Conservation (phyloP, 2,888 invertebrate species). For the Nineta flava region DNA sequence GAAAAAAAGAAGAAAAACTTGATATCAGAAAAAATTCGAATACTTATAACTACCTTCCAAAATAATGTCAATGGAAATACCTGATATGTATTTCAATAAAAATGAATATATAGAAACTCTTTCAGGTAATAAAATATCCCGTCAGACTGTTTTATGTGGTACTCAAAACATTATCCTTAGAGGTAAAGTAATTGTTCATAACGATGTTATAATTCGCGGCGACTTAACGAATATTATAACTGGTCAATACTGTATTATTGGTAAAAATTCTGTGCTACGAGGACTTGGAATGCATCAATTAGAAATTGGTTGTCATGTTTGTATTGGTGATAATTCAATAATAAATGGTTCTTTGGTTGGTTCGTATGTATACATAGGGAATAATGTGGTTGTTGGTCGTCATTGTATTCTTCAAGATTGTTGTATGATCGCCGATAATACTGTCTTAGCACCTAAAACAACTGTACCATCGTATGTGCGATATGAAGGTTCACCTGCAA, state of each 20-base stretch:
- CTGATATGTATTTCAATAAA: constrained; percentile 76
- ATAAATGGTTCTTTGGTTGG: constrained; percentile 91
- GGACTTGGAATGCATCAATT: constrained; percentile 91
- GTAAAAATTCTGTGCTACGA: constrained; percentile 83
- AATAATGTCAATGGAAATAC: constrained; percentile 61
- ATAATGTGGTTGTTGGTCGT: constrained; percentile 92
- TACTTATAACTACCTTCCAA: too few relatives aligned
- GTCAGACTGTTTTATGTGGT: constrained; percentile 93
- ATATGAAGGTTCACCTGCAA: constrained; percentile 77
- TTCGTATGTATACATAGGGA: constrained; percentile 96
- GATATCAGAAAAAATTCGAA: too few relatives aligned
- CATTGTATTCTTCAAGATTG: constrained; percentile 89
- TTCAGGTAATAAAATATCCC: constrained; percentile 94
- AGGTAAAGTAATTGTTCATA: constrained; percentile 95
- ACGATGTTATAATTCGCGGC: constrained; percentile 90
- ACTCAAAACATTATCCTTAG: constrained; percentile 97
- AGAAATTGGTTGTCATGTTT: constrained; percentile 96
- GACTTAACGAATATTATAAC: constrained; percentile 93
- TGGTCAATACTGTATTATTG: constrained; percentile 90
- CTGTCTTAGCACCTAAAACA: constrained; percentile 90
- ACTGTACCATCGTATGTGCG: constrained; percentile 89
- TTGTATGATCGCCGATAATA: constrained; percentile 89
- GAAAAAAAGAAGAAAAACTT: too few relatives aligned
- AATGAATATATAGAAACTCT: constrained; percentile 94
- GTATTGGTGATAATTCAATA: constrained; percentile 90